Conservation (phyloP, 1,140 invertebrate genomes). For the Streblospio benedicti region DNA sequence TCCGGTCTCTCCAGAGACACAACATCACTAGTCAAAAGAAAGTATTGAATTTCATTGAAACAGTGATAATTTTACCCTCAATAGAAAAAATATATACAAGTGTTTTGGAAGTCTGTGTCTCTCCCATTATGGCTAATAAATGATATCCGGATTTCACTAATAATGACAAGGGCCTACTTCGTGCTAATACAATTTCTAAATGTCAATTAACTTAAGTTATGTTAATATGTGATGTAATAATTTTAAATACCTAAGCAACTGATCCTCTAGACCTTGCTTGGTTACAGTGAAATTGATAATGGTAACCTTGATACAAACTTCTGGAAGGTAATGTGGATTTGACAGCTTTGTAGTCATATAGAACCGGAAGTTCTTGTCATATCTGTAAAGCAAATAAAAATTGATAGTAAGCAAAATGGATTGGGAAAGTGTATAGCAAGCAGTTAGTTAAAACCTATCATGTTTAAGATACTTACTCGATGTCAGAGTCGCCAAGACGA, state of each 20-base stretch:
- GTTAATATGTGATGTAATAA: no score
- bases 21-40: slow-evolving; percentile 39
- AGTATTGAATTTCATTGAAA: no score
- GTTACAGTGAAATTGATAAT: slow-evolving; percentile 50
- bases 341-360: slow-evolving; percentile 49
- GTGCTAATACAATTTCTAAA: neutral
- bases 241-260: slow-evolving; percentile 61
- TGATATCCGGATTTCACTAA: no score
- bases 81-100: neutral
- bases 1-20: slow-evolving; percentile 63
- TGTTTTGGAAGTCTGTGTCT: no score
- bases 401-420: no score
- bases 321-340: slow-evolving; percentile 47
- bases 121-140: neutral
- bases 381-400: no score
- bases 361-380: slow-evolving; percentile 58
- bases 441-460: no score
- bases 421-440: no score
- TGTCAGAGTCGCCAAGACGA: slow-evolving; percentile 44
- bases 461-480: no score
- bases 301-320: slow-evolving; percentile 48
- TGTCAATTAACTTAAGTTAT: no score
- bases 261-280: slow-evolving; percentile 68
- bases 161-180: no score
- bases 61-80: neutral